Conservation (phyloP, 2,797 vertebrate genomes). For the Todus mexicanus region DNA sequence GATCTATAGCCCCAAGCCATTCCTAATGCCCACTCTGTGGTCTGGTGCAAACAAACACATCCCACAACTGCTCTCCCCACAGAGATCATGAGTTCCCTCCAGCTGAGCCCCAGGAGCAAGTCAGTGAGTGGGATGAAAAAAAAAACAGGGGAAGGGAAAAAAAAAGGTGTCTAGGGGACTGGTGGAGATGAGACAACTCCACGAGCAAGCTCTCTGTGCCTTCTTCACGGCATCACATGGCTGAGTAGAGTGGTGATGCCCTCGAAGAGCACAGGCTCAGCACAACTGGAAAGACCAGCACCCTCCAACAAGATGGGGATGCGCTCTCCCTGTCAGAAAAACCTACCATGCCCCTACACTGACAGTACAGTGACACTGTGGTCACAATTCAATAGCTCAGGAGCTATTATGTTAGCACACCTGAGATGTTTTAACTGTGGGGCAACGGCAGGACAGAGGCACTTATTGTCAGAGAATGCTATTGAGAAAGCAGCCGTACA, state of each 20-base stretch:
- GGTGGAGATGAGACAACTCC: neutral
- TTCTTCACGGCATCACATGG: accelerated
- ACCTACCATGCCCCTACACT: accelerated
- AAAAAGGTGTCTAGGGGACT: neutral
- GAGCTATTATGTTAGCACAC: neutral
- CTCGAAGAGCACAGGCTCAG: neutral
- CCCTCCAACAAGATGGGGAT: neutral
- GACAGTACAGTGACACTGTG: neutral
- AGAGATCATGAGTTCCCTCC: accelerated
- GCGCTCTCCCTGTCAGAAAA: neutral
- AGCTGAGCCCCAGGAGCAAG: neutral
- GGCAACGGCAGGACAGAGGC: neutral
- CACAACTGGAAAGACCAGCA: neutral
- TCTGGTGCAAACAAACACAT: neutral
- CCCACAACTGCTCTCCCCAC: neutral
- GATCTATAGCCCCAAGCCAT: neutral
- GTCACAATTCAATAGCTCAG: neutral
- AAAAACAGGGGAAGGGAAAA: neutral
- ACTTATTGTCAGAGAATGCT: neutral
- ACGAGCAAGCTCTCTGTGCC: neutral
- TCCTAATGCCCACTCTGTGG: neutral
- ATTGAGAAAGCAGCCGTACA: neutral
- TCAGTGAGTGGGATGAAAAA: accelerated
- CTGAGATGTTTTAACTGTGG: neutral
- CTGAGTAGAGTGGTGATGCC: accelerated